These are phyloP conservation scores for Oreochromis niloticus DNA, from an alignment of 2,113 vertebrate genomes.

Conservation along the genomic window DNA sequence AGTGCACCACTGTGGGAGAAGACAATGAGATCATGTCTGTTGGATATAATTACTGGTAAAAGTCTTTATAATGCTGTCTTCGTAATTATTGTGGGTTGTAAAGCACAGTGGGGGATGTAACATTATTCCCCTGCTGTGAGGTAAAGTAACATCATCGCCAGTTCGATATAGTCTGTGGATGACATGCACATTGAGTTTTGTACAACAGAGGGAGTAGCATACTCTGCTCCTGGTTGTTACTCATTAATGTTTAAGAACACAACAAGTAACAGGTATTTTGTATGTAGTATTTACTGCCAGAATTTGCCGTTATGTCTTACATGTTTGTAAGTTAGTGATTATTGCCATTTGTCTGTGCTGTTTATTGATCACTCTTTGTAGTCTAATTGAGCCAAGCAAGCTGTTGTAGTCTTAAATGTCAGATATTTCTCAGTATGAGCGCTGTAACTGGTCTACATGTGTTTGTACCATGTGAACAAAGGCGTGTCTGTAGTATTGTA, in stretches of 20 bases:
- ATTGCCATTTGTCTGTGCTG: not conserved
- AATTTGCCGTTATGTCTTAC: not conserved
- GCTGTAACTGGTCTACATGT: not conserved
- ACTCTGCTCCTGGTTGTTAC: not conserved
- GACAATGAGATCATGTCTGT: constrained; percentile 59
- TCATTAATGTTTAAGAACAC: not conserved
- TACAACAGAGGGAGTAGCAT: not conserved
- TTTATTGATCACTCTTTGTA: constrained; percentile 1
- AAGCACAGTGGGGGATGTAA: constrained; percentile 35
- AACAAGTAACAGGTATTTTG: not conserved
- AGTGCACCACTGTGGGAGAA: not conserved
- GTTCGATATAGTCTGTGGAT: constrained; percentile 7
- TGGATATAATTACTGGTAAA: constrained; percentile 57
- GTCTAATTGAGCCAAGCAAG: constrained; percentile 1
- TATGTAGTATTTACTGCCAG: not conserved
- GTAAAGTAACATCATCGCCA: constrained; percentile 29
- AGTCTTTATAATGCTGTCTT: constrained; percentile 25
- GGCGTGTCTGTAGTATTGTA: not conserved
- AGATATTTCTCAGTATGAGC: not conserved
- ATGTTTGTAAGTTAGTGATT: constrained; percentile 1
- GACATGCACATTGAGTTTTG: not conserved
- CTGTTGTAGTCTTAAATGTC: constrained; percentile 24
- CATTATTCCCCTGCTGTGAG: constrained; percentile 38
- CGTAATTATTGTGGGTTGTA: constrained; percentile 43
- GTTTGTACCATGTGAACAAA: not conserved